Evolutionary conservation across 2,888 invertebrate genomes (phyloP).

Genomic region (Drosophila formosana): DNA sequence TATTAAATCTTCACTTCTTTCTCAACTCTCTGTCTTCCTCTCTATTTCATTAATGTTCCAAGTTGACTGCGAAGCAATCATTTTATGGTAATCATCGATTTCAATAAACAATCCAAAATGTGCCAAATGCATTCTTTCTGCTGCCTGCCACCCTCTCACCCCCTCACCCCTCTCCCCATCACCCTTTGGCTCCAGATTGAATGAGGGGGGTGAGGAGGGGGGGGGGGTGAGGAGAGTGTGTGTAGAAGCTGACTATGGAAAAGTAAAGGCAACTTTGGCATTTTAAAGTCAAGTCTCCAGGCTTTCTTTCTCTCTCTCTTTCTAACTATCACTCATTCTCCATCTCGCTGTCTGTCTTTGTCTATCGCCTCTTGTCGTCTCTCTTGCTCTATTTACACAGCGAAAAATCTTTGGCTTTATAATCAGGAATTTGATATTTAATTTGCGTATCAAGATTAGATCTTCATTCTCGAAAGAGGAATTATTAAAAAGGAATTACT

Average conservation of each 20-base stretch:
- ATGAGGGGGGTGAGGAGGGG: background rate
- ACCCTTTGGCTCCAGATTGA: background rate
- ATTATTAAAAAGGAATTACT: too few relatives aligned
- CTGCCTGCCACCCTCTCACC: background rate
- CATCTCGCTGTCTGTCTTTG: background rate
- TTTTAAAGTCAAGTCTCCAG: slow-evolving; percentile 14
- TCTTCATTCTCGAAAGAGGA: too few relatives aligned
- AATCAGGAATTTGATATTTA: too few relatives aligned
- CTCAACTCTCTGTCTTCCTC: background rate
- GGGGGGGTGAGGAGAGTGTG: background rate
- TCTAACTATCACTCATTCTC: background rate
- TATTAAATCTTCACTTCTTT: background rate
- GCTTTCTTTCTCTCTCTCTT: background rate
- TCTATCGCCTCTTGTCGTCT: background rate
- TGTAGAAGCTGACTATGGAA: background rate
- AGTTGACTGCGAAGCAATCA: slow-evolving; percentile 47
- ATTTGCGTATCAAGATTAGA: too few relatives aligned
- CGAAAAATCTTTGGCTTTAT: too few relatives aligned
- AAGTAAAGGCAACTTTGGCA: background rate
- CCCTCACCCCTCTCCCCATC: background rate
- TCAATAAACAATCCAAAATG: slow-evolving; percentile 73
- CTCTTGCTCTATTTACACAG: too few relatives aligned
- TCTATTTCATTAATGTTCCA: background rate
- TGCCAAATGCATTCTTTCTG: slow-evolving; percentile 57
- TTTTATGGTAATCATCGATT: slow-evolving; percentile 73